A percentile compares a stretch with the other conserved stretches of the same genome.
phyloP scores from a whole-genome alignment of 2,797 vertebrate species.

The Rousettus madagascariensis region DNA sequence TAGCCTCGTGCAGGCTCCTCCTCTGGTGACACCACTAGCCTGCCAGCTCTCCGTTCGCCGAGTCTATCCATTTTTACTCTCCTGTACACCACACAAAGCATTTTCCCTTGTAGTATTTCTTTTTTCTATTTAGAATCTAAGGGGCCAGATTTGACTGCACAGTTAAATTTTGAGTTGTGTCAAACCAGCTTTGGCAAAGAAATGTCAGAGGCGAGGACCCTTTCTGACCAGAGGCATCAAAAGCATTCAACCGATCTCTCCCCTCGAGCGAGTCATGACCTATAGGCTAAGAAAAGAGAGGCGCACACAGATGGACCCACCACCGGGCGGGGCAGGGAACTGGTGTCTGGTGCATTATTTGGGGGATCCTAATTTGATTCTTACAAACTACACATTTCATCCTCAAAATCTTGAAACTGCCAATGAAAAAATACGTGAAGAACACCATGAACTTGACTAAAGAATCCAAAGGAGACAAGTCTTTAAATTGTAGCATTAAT shows the following conservation, averaged over 20 bases:
- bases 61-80: slow-evolving; percentile 56
- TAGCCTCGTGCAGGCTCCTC: not conserved
- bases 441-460: not conserved
- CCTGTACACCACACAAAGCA: slow-evolving; percentile 34
- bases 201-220: not conserved
- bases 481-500: not conserved
- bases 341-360: slow-evolving; percentile 65
- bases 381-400: slow-evolving; percentile 52
- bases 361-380: slow-evolving; percentile 65
- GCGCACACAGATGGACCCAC: not conserved
- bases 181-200: slow-evolving; percentile 23
- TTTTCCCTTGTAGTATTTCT: slow-evolving; percentile 63
- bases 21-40: slow-evolving; percentile 49
- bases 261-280: not conserved
- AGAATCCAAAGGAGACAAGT: slow-evolving; percentile 32
- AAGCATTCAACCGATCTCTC: not conserved
- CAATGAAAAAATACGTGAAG: slow-evolving; percentile 56
- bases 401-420: slow-evolving; percentile 61
- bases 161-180: slow-evolving; percentile 63
- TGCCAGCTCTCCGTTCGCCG: not conserved
- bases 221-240: not conserved
- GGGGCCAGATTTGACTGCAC: slow-evolving; percentile 41
- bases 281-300: not conserved
- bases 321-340: slow-evolving; percentile 54
- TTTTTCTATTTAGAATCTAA: slow-evolving; percentile 53